Base-by-base conservation (phyloP, 2,797 vertebrate species). In the Hozukius guyotensis region DNA sequence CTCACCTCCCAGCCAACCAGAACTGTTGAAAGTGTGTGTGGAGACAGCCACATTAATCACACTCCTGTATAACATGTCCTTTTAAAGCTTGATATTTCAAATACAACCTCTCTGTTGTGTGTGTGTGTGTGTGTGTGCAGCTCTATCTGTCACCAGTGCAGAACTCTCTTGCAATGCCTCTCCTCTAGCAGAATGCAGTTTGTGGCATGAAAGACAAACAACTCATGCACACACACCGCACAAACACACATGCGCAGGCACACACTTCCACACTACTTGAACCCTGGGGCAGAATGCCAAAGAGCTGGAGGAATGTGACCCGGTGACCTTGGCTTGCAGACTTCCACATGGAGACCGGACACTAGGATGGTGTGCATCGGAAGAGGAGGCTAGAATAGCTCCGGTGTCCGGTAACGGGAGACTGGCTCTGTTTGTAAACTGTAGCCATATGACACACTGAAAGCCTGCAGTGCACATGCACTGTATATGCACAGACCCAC, bases 271-370 rank as follows among this genome's bases (percentile, higher is more conserved):
- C 87, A 93, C 87, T 91, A 93, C 90, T 90, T 93, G 90, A 93
- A 94, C 93, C 92, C 93, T 72, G 81, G 61, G 91, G 91, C 92
- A 91, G 91, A 93, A 94, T 94, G 93, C 94, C 89, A 92, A 92
- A 92, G 90, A 92, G 86, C 88, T 94, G 87, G 84, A 93, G 94
- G 96, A 96, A 96, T 96, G 92, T 93, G 93, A 95, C 95, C 94
- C 63, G 78, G 64, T 96, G 94, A 96, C 96, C 95, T 93, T 92
- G 90, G 89, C 89, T 93, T 89, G 89, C 91, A 93, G 92, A 95
- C 93, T 92, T 94, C 92, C 93, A 94, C 94, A 93, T 82, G 87
- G 86, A 93, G 88, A 91, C 90, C 75, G 90, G 91, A 95, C 93
- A 87, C 88, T 87, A 63, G 92, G 87, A 89, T 92, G 88, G 90